These are phyloP conservation scores for Chromoteleia sp. DNA, from an alignment of 2,888 invertebrate species.

Conservation along the genomic window DNA sequence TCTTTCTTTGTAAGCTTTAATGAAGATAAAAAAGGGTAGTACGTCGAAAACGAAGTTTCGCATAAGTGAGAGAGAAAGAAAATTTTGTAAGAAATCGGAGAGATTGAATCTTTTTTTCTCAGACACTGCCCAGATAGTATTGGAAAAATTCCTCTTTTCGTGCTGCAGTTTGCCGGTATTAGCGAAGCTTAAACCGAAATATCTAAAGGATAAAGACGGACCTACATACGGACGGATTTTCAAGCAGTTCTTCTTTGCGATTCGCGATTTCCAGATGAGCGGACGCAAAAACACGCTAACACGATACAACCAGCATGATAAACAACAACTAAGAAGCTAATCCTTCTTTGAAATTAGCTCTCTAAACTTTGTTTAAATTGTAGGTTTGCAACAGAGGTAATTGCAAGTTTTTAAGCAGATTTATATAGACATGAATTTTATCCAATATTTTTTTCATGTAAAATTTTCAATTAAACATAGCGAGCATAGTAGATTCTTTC, in stretches of 20 bases:
- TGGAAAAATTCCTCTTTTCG: conserved; percentile 14
- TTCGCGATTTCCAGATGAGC: conserved; percentile 37
- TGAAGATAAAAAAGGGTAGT: conserved; percentile 22
- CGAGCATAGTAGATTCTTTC: no score
- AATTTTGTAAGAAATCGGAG: background rate
- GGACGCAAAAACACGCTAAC: conserved; percentile 34
- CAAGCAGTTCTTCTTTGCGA: conserved; percentile 23
- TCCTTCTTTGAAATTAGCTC: conserved; percentile 46
- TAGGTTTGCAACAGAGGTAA: background rate
- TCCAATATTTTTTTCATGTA: no score
- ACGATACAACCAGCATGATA: conserved; percentile 27
- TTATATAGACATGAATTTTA: no score
- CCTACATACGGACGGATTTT: conserved; percentile 43
- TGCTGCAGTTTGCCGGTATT: conserved; percentile 23
- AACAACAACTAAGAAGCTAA: conserved; percentile 32
- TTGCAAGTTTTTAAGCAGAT: no score
- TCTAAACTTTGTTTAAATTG: conserved; percentile 28
- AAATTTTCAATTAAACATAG: no score
- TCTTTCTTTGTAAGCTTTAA: conserved; percentile 14
- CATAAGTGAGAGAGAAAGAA: conserved; percentile 3
- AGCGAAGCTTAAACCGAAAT: conserved; percentile 40
- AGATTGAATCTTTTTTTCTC: background rate
- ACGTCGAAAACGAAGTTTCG: background rate
- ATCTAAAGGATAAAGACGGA: conserved; percentile 33
- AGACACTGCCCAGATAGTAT: conserved; percentile 3